Conservation (phyloP, 1,140 invertebrate species). For the Phymastichus coffea region DNA sequence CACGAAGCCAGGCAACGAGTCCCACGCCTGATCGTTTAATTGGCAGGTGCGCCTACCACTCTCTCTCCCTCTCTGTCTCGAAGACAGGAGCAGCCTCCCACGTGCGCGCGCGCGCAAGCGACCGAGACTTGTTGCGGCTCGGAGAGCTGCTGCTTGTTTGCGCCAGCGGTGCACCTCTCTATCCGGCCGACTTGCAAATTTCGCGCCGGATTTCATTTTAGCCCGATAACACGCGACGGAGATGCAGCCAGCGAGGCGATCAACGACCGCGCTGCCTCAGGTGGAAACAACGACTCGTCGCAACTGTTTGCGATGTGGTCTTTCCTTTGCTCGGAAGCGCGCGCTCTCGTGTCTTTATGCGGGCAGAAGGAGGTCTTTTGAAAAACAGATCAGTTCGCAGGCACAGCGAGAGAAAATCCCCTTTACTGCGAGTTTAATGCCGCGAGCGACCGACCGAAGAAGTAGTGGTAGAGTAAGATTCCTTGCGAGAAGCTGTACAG, state of each 20-base stretch:
- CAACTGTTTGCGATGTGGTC: no score
- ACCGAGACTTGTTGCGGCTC: constrained; percentile 24
- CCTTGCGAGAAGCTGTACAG: no score
- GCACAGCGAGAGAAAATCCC: no score
- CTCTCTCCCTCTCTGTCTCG: not conserved
- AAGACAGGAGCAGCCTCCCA: not conserved
- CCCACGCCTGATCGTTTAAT: constrained; percentile 19
- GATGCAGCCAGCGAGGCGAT: no score
- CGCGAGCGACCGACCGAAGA: no score
- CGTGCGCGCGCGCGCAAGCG: not conserved
- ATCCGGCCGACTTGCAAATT: constrained; percentile 35
- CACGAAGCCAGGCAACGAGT: no score
- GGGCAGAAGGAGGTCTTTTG: no score
- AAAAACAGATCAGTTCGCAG: constrained; percentile 17
- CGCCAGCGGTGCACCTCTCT: not conserved
- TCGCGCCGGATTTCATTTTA: constrained; percentile 27
- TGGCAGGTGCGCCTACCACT: not conserved
- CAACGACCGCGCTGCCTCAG: no score
- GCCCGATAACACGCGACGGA: not conserved
- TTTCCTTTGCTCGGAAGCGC: not conserved
- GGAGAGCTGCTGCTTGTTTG: not conserved
- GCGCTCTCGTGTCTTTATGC: no score
- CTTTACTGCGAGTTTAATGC: no score
- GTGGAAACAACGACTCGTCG: no score
- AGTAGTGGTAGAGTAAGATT: no score